Conservation (phyloP, 2,888 invertebrate genomes). For the Morpho helenor region DNA sequence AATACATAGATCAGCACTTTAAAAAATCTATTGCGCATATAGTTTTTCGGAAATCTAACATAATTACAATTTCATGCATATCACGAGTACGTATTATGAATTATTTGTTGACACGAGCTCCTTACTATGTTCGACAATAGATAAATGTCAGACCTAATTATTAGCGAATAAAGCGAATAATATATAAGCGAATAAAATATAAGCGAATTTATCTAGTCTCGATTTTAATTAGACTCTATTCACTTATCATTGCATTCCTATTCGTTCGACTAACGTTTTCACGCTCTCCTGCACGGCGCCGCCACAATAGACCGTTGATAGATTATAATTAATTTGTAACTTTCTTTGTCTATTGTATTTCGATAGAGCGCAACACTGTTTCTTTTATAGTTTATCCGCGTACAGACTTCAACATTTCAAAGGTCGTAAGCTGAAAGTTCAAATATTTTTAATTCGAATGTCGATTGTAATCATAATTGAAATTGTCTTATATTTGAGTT, state of each 20-base stretch:
- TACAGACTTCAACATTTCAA: slow-evolving; percentile 1
- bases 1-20: too few species aligned
- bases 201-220: slow-evolving; percentile 50
- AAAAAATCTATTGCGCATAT: too few species aligned
- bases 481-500: too few species aligned
- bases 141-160: slow-evolving; percentile 17
- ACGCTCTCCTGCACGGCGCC: slow-evolving; percentile 50
- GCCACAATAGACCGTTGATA: slow-evolving; percentile 49
- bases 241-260: slow-evolving; percentile 63
- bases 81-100: background rate
- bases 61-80: too few species aligned
- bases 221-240: slow-evolving; percentile 69
- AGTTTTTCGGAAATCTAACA: too few species aligned
- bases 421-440: slow-evolving; percentile 3
- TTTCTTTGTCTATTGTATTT: slow-evolving; percentile 33
- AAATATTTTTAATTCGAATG: background rate
- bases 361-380: slow-evolving; percentile 17
- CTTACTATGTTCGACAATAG: slow-evolving; percentile 2
- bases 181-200: too few species aligned
- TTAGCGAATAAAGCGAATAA: too few species aligned
- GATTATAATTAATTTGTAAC: slow-evolving; percentile 44
- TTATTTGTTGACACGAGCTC: background rate
- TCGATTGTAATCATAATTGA: background rate
- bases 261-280: slow-evolving; percentile 59
- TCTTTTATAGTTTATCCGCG: slow-evolving; percentile 6